Evolutionary conservation across 2,797 vertebrate genomes (phyloP), one percentile per base, ranked within the genome.

Genomic region (Ctenopoma kingsleyae): DNA sequence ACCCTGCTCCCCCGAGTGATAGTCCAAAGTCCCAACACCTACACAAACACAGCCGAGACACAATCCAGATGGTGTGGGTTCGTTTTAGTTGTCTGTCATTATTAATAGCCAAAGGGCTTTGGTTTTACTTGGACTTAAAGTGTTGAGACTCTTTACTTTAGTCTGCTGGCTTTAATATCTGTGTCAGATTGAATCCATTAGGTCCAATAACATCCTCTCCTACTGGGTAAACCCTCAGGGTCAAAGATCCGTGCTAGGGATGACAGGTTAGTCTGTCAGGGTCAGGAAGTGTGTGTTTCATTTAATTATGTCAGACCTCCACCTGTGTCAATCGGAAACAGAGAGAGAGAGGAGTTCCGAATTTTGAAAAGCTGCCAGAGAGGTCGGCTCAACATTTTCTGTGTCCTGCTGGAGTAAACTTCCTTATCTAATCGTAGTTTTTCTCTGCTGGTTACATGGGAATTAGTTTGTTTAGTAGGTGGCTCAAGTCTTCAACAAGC

Each of bases 141-240:
- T 40, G 25, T 51, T 27, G 50, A 49, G 1, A 48, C 40, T 38
- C 44, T 61, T 60, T 60, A 17, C 46, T 49, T 17, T 22, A 9
- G 44, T 47, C n/a, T 23, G n/a, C 40, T 55, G 52, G 41, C 36
- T 80, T 70, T 74, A 73, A 60, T 69, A 56, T 70, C n/a, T 36
- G 9, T n/a, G 25, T 71, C 88, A 75, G 63, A 50, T 69, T 90
- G 87, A 70, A 86, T 74, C 84, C 69, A 77, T 93, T 90, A 88
- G 48, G 58, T 75, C 74, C 78, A 78, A 91, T 81, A 91, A 91
- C 90, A 92, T 92, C 89, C 78, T 74, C 80, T 88, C 76, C 67
- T 51, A 57, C 36, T 59, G 52, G 86, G 59, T 23, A 38, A 76
- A 51, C 40, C 70, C 11, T 0, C 1, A 2, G 43, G 84, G 90